Evolutionary conservation across 2,888 invertebrate species (phyloP).

Genomic region (Aromia moschata): DNA sequence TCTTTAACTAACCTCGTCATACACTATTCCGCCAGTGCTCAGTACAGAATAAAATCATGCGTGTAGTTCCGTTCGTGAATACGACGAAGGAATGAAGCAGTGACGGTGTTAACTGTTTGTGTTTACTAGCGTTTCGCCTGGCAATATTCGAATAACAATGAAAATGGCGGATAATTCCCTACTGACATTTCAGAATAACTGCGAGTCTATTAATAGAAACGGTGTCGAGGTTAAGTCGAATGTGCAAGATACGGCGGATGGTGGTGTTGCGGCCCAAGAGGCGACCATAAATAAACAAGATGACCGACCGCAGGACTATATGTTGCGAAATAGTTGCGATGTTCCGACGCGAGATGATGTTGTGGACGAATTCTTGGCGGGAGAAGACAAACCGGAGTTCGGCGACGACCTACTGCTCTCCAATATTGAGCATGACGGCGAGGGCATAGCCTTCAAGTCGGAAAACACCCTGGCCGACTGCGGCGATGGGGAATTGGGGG

Average conservation of each 20-base stretch:
- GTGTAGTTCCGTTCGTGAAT: constrained; percentile 17
- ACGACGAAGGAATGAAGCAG: constrained; percentile 20
- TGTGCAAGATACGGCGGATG: constrained; percentile 38
- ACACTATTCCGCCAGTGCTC: constrained; percentile 20
- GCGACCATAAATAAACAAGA: constrained; percentile 42
- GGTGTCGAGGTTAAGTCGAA: constrained; percentile 45
- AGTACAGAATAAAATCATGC: constrained; percentile 21
- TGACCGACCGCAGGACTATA: constrained; percentile 35
- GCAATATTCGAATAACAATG: constrained; percentile 39
- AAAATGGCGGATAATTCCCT: constrained; percentile 51
- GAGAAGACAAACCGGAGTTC: constrained; percentile 51
- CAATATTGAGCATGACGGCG: constrained; percentile 36
- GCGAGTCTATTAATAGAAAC: constrained; percentile 50
- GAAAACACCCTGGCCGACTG: constrained; percentile 34
- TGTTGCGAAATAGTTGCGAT: constrained; percentile 39
- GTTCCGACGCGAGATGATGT: constrained; percentile 55
- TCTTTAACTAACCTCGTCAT: constrained; percentile 23
- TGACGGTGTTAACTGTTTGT: constrained; percentile 22
- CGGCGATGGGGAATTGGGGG: constrained; percentile 37
- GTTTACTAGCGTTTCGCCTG: neutral
- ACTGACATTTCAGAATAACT: constrained; percentile 49
- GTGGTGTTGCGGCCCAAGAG: constrained; percentile 42
- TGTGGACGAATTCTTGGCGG: constrained; percentile 56
- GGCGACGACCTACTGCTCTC: constrained; percentile 42
- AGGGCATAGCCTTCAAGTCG: constrained; percentile 43